Evolutionary conservation across 2,113 vertebrate genomes (phyloP).

Genomic region (Clinocottus analis): DNA sequence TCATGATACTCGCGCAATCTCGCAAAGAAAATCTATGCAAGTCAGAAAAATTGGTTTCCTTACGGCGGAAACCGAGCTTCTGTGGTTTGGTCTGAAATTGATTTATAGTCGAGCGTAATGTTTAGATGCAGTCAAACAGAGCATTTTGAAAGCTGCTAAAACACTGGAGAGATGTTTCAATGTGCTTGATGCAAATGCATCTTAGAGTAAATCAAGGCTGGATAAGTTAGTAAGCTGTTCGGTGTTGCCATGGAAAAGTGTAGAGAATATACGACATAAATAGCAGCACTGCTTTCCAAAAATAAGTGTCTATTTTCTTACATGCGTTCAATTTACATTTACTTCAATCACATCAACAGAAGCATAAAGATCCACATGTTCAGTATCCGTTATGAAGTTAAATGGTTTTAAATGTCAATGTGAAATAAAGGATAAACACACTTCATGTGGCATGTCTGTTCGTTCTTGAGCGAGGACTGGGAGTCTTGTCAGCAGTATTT

Average conservation of each 20-base stretch:
- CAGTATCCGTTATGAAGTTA: background rate
- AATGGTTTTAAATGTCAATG: constrained; percentile 18
- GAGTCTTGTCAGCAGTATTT: constrained; percentile 22
- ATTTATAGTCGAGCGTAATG: background rate
- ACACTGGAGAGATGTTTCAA: background rate
- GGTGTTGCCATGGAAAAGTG: background rate
- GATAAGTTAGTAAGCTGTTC: background rate
- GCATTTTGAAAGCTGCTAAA: constrained; percentile 7
- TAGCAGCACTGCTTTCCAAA: background rate
- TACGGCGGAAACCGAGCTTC: background rate
- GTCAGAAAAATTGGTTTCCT: constrained; percentile 3
- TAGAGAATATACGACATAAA: background rate
- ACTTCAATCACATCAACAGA: background rate
- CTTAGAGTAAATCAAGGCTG: background rate
- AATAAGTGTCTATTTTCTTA: background rate
- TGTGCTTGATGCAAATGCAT: background rate
- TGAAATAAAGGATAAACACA: background rate
- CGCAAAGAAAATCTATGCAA: too few relatives aligned
- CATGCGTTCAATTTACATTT: too few relatives aligned
- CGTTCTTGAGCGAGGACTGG: background rate
- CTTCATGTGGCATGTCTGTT: background rate
- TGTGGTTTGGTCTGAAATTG: background rate
- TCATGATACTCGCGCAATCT: constrained; percentile 8
- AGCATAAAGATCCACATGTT: background rate
- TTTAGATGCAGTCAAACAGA: background rate